phyloP scores from a whole-genome alignment of 2,888 invertebrate genomes.

The Polyommatus iphigenia region DNA sequence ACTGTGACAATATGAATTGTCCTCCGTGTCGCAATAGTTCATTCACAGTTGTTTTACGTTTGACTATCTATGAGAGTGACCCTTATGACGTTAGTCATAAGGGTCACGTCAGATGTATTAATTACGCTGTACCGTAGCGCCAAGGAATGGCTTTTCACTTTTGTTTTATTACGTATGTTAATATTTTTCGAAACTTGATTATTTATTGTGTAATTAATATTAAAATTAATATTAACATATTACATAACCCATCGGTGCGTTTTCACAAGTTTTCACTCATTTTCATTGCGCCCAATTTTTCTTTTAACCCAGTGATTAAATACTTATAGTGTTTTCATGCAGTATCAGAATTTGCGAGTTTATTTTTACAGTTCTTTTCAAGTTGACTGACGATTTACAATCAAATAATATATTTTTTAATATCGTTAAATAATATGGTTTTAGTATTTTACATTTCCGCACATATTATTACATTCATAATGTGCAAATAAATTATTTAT shows the following conservation, averaged over 20 bases:
- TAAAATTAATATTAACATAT: not conserved
- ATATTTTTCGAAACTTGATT: not conserved
- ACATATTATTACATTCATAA: too few species aligned
- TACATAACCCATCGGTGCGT: not conserved
- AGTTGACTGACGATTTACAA: too few species aligned
- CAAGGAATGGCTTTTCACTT: not conserved
- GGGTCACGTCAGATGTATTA: not conserved
- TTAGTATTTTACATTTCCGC: too few species aligned
- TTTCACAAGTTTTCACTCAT: too few species aligned
- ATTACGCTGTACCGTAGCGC: not conserved
- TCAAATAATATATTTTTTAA: too few species aligned
- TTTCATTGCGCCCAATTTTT: not conserved
- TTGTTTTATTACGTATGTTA: not conserved
- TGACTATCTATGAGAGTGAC: not conserved
- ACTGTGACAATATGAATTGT: not conserved
- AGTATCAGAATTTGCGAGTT: too few species aligned
- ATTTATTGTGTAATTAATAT: not conserved
- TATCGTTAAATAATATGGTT: too few species aligned
- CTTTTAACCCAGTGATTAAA: not conserved
- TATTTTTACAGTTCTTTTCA: too few species aligned
- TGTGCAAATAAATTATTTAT: too few species aligned
- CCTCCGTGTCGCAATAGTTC: not conserved
- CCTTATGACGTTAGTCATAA: not conserved
- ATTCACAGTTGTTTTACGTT: not conserved
- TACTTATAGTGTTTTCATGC: too few species aligned